These are phyloP conservation scores for Ophion costatus DNA, from an alignment of 2,888 invertebrate genomes.

Conservation along the genomic window DNA sequence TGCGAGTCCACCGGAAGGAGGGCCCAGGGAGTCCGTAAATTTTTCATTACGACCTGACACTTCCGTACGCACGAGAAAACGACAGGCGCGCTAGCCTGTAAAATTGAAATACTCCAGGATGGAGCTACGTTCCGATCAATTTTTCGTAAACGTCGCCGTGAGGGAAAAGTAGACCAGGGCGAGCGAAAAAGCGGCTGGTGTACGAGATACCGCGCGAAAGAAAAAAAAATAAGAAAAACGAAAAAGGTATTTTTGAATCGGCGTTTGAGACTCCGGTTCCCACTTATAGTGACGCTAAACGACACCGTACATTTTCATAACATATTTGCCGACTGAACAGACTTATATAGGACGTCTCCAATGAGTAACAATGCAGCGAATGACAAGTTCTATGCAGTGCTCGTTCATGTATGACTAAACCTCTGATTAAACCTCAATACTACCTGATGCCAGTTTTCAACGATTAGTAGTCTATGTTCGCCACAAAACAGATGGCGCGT, in stretches of 20 bases:
- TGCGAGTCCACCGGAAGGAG: conserved; percentile 27
- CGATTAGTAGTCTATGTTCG: too few relatives aligned
- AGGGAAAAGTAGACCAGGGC: conserved; percentile 15
- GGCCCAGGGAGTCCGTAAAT: conserved; percentile 72
- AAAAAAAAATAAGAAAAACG: not conserved
- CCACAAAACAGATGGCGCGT: too few relatives aligned
- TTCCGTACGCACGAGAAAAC: conserved; percentile 74
- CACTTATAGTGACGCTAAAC: not conserved
- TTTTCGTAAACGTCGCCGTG: conserved; percentile 57
- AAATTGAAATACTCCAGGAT: conserved; percentile 80
- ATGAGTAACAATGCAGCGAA: too few relatives aligned
- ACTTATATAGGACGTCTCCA: not conserved
- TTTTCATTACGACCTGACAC: conserved; percentile 78
- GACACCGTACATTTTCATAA: not conserved
- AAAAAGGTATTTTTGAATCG: not conserved
- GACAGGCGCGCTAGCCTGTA: conserved; percentile 76
- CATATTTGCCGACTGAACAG: not conserved
- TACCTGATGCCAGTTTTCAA: too few relatives aligned
- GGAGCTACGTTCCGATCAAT: conserved; percentile 72
- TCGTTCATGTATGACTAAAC: too few relatives aligned
- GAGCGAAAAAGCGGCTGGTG: conserved; percentile 33
- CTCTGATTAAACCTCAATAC: too few relatives aligned
- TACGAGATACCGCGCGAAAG: not conserved
- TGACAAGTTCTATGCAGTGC: too few relatives aligned
- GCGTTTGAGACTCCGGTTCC: not conserved